Evolutionary conservation across 2,113 vertebrate species (phyloP), one percentile per base, ranked within the genome.

Genomic region (Plectropomus leopardus): DNA sequence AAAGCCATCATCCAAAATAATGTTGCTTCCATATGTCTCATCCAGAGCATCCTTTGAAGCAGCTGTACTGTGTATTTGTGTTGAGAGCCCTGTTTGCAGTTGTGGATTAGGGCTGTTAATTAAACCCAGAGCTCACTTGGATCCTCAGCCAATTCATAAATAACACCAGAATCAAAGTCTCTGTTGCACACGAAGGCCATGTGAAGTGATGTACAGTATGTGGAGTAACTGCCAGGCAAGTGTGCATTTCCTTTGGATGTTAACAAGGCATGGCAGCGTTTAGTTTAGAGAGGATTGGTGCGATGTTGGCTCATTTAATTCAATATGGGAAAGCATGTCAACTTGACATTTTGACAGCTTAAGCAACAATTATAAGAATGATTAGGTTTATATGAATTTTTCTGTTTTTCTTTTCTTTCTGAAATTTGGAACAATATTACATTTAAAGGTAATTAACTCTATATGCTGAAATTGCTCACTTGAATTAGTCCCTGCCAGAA

Each of bases 21-120:
- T 51, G 51, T 69, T 51, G 67, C 42, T 47, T 66, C 50, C 66
- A 87, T 28, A 36, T 83, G 63, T 32, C 69, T 76, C 16, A 44
- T 47, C 21, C 11, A 16, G 23, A 79, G 84, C 83, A 66, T 58
- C 26, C 14, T 76, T 86, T 89, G 83, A 86, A 82, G 71, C 83
- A 84, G 86, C 70, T 82, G 73, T 54, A 1, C 54, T 48, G 28
- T 72, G 68, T 67, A 26, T 71, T 78, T 78, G 64, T 78, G 72
- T 57, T 73, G 72, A 80, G 76, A 72, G 48, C 58, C 11, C 54
- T 78, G 80, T 87, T 90, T 86, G 81, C 82, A 82, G 82, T 85
- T 83, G 76, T 82, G 87, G 71, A 84, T 89, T 63, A 73, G 70
- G 26, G 40, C 73, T 59, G 71, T 66, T 92, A 89, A 92, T 93